Evolutionary conservation across 2,113 vertebrate species (phyloP).

Genomic region (Sturnus vulgaris): DNA sequence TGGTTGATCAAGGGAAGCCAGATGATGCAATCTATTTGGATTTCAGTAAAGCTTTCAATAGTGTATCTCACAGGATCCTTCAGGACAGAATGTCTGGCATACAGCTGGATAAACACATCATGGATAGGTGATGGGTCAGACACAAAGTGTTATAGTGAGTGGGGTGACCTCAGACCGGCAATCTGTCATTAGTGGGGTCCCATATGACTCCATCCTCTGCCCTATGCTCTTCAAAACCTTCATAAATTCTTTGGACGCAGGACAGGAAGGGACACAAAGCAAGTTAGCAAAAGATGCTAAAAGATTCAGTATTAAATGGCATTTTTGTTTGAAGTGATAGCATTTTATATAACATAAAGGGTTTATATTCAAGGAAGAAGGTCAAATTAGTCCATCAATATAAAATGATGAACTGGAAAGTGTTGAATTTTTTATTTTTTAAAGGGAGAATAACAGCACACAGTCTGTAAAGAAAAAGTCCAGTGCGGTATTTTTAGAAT

Average conservation of each 20-base stretch:
- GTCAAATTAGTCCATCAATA: background rate
- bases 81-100: accelerated
- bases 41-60: background rate
- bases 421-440: background rate
- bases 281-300: background rate
- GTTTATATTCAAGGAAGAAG: background rate
- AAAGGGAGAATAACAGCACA: background rate
- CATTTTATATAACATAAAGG: background rate
- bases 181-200: background rate
- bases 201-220: background rate
- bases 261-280: background rate
- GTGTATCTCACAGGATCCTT: background rate
- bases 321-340: background rate
- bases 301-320: background rate
- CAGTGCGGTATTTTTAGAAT: background rate
- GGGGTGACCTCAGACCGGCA: background rate
- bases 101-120: background rate
- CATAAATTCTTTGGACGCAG: background rate
- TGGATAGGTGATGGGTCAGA: background rate
- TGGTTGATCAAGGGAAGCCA: background rate
- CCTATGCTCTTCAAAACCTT: background rate
- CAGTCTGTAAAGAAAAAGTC: background rate
- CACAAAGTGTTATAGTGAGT: background rate
- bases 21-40: background rate
- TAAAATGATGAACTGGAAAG: background rate